These are phyloP conservation scores for Sigmodon hispidus DNA, from an alignment of 2,113 vertebrate species.

Conservation along the genomic window DNA sequence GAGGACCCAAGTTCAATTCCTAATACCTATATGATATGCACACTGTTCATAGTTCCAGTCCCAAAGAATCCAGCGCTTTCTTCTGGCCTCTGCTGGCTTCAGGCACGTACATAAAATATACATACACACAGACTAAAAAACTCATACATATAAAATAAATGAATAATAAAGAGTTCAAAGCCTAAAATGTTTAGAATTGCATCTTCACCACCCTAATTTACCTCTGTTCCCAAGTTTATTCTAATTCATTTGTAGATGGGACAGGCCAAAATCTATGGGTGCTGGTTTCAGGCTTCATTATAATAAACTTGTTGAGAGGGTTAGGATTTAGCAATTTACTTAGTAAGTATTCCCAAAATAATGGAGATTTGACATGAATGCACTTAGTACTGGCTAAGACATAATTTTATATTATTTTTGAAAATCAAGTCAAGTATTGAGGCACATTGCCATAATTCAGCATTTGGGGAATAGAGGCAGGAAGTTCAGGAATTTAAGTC, in stretches of 20 bases:
- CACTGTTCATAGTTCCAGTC: background rate
- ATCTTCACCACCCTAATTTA: background rate
- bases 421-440: background rate
- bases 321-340: background rate
- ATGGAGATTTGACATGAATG: background rate
- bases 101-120: background rate
- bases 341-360: background rate
- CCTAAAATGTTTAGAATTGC: background rate
- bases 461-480: background rate
- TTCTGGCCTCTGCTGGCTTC: background rate
- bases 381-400: background rate
- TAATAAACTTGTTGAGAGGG: background rate
- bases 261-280: background rate
- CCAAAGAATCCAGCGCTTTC: background rate
- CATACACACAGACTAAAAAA: background rate
- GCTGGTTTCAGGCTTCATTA: background rate
- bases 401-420: constrained; percentile 17
- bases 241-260: background rate
- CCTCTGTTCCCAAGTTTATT: background rate
- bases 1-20: background rate
- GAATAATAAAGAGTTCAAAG: background rate
- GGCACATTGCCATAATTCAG: background rate
- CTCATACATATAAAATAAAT: background rate
- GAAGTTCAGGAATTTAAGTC: background rate
- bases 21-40: background rate